A percentile compares a stretch with the other conserved stretches of the same genome.
These are phyloP conservation scores for Scrobipalpa atriplicella DNA, from an alignment of 2,888 invertebrate species.

Conservation along the genomic window DNA sequence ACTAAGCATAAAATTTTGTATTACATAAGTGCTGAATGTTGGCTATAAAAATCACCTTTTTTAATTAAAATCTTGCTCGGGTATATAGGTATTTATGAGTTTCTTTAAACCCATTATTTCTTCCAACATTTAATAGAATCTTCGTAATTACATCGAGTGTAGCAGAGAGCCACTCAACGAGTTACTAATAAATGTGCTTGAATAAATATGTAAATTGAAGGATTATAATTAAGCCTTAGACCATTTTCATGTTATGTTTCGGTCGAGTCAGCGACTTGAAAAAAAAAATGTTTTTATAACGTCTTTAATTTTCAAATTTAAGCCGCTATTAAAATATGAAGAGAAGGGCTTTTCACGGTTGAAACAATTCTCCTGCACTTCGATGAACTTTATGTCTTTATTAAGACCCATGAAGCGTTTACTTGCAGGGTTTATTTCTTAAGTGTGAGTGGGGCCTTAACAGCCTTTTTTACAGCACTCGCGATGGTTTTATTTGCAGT, in stretches of 20 bases:
- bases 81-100: too few relatives aligned
- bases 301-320: not conserved
- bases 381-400: constrained; percentile 16
- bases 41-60: too few relatives aligned
- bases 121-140: too few relatives aligned
- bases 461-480: constrained; percentile 14
- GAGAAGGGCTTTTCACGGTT: not conserved
- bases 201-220: not conserved
- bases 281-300: not conserved
- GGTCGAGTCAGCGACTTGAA: not conserved
- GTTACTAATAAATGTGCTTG: not conserved
- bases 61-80: too few relatives aligned
- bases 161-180: not conserved
- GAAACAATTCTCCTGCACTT: not conserved
- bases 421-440: constrained; percentile 21
- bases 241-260: not conserved
- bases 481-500: constrained; percentile 22
- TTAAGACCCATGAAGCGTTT: constrained; percentile 22
- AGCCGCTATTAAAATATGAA: not conserved
- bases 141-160: not conserved
- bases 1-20: too few relatives aligned
- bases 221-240: not conserved
- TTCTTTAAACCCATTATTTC: too few relatives aligned
- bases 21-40: too few relatives aligned
- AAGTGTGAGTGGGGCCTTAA: constrained; percentile 12